Evolutionary conservation across 2,888 invertebrate genomes (phyloP).

Genomic region (Cabera pusaria): DNA sequence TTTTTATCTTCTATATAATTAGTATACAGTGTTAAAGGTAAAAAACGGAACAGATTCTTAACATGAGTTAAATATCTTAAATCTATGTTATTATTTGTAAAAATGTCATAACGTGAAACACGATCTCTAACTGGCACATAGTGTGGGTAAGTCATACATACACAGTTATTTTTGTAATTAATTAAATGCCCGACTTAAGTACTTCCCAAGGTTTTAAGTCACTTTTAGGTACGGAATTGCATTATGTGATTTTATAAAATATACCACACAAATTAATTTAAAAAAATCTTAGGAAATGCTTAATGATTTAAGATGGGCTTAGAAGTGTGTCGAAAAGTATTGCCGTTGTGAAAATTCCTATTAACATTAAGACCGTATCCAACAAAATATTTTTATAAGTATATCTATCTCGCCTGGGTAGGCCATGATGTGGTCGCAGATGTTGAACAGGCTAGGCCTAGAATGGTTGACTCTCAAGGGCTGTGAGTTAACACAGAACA

Average conservation of each 20-base stretch:
- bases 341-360: too few relatives aligned
- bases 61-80: slow-evolving; percentile 14
- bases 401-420: too few relatives aligned
- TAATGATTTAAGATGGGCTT: slow-evolving; percentile 8
- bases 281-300: not conserved
- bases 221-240: slow-evolving; percentile 6
- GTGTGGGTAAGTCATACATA: slow-evolving; percentile 39
- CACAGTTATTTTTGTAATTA: slow-evolving; percentile 10
- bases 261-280: too few relatives aligned
- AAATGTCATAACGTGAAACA: slow-evolving; percentile 51
- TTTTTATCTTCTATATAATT: slow-evolving; percentile 1
- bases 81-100: slow-evolving; percentile 32
- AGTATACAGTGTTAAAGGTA: slow-evolving; percentile 6
- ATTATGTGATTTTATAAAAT: too few relatives aligned
- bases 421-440: too few relatives aligned
- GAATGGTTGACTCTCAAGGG: too few relatives aligned
- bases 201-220: slow-evolving; percentile 5
- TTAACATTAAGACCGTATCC: too few relatives aligned
- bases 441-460: too few relatives aligned
- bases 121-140: slow-evolving; percentile 59
- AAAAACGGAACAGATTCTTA: slow-evolving; percentile 5
- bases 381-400: too few relatives aligned
- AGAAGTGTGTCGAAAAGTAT: too few relatives aligned
- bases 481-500: too few relatives aligned
- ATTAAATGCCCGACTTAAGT: slow-evolving; percentile 5